A percentile compares a stretch with the other conserved stretches of the same genome.
These are phyloP conservation scores for Zoanthus solanderi DNA, from an alignment of 92 coral and sea anemone species.

Conservation along the genomic window DNA sequence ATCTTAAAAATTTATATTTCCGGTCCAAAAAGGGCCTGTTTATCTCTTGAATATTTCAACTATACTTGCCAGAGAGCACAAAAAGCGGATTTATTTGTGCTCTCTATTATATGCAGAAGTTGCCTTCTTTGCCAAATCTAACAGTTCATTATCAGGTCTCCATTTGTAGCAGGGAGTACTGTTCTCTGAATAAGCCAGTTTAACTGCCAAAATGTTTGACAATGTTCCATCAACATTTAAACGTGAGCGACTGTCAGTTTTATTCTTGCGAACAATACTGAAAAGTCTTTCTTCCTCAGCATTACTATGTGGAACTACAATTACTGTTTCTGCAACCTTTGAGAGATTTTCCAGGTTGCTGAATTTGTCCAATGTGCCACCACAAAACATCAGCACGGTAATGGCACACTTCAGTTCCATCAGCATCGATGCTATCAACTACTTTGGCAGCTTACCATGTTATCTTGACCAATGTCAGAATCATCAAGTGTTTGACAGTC, in stretches of 20 bases:
- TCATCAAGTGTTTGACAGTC: conserved; percentile 24
- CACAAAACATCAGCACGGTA: background rate
- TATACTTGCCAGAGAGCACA: background rate
- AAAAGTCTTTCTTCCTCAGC: background rate
- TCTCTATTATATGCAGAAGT: background rate
- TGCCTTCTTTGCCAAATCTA: background rate
- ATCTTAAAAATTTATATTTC: too few relatives aligned
- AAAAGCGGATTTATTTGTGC: background rate
- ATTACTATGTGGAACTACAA: background rate
- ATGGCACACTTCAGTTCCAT: conserved; percentile 13
- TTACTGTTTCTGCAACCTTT: background rate
- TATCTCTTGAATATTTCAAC: background rate
- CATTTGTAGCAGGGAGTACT: conserved; percentile 1
- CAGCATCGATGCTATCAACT: background rate
- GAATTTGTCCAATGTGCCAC: background rate
- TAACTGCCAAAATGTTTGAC: background rate
- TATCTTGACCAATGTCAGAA: conserved; percentile 1
- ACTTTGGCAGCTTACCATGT: conserved; percentile 19
- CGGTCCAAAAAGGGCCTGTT: too few relatives aligned
- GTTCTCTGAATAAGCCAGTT: background rate
- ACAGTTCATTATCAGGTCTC: background rate
- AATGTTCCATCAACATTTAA: background rate
- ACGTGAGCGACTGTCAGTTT: background rate
- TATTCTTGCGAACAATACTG: background rate
- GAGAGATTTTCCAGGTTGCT: background rate